These are phyloP conservation scores for Diarsia mendica DNA, from an alignment of 2,888 invertebrate species.

Conservation along the genomic window DNA sequence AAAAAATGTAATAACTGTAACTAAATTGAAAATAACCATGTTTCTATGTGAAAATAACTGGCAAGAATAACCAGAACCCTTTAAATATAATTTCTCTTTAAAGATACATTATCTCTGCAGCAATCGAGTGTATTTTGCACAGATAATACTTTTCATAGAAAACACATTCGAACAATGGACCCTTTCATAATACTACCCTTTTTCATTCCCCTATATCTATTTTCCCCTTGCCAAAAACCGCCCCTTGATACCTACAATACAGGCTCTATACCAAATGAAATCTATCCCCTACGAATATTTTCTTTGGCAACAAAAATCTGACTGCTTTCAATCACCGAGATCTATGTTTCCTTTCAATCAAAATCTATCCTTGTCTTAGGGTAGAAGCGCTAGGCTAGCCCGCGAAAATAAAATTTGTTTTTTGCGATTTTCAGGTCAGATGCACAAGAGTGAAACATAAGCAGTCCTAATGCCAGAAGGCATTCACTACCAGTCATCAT, in stretches of 20 bases:
- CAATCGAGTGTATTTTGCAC: neutral
- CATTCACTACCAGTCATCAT: too few relatives aligned
- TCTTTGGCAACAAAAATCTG: neutral
- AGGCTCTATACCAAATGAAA: neutral
- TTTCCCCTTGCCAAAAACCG: neutral
- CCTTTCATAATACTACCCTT: neutral
- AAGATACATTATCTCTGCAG: neutral
- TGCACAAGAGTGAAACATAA: too few relatives aligned
- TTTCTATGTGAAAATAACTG: neutral
- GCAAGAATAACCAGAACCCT: neutral
- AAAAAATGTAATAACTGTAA: slow-evolving; percentile 10
- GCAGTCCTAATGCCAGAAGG: too few relatives aligned
- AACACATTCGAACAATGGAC: neutral
- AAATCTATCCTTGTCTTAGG: too few relatives aligned
- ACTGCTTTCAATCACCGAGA: too few relatives aligned
- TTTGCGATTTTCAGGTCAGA: too few relatives aligned
- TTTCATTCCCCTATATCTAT: neutral
- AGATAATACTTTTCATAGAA: neutral
- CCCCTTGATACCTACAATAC: neutral
- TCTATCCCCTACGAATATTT: neutral
- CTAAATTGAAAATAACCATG: neutral
- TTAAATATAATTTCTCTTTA: neutral
- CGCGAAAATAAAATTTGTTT: too few relatives aligned
- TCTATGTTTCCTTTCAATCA: neutral
- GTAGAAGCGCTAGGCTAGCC: too few relatives aligned